These are phyloP conservation scores for Microctenopoma steveboyesi DNA, from an alignment of 2,797 vertebrate species.

Conservation along the genomic window DNA sequence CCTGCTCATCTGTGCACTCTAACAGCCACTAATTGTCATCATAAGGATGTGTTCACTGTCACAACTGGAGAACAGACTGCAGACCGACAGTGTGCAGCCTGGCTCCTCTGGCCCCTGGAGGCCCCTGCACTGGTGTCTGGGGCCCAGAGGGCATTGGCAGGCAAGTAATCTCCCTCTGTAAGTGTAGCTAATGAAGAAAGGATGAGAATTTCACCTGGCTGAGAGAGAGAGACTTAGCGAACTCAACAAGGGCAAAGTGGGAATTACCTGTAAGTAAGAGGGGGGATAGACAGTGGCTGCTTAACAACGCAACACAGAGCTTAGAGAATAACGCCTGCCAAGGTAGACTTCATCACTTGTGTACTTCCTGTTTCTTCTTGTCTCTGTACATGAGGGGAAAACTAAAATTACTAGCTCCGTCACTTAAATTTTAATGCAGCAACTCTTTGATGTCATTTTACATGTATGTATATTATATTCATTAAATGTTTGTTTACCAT, in stretches of 20 bases:
- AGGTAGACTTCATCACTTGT: constrained; percentile 10
- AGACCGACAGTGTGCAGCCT: constrained; percentile 83
- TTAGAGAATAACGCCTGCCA: background rate
- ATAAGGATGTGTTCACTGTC: constrained; percentile 87
- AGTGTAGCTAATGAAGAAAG: constrained; percentile 86
- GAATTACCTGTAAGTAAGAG: constrained; percentile 43
- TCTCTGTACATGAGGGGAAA: background rate
- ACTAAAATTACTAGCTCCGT: too few relatives aligned
- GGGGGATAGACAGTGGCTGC: constrained; percentile 15
- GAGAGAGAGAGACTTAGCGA: constrained; percentile 24
- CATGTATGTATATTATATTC: too few relatives aligned
- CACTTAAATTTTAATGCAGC: too few relatives aligned
- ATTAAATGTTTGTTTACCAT: too few relatives aligned
- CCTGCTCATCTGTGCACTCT: constrained; percentile 88
- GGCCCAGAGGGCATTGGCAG: constrained; percentile 73
- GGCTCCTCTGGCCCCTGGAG: constrained; percentile 77
- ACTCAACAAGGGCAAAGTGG: constrained; percentile 51
- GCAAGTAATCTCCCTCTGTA: constrained; percentile 83
- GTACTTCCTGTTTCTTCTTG: background rate
- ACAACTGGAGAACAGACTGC: constrained; percentile 94
- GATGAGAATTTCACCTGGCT: constrained; percentile 68
- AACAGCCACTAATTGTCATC: constrained; percentile 94
- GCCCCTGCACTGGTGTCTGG: constrained; percentile 58
- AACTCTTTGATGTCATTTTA: too few relatives aligned
- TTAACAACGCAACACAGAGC: constrained; percentile 12